Base-by-base conservation (phyloP, 2,888 invertebrate species). In the Leptopterna dolabrata region DNA sequence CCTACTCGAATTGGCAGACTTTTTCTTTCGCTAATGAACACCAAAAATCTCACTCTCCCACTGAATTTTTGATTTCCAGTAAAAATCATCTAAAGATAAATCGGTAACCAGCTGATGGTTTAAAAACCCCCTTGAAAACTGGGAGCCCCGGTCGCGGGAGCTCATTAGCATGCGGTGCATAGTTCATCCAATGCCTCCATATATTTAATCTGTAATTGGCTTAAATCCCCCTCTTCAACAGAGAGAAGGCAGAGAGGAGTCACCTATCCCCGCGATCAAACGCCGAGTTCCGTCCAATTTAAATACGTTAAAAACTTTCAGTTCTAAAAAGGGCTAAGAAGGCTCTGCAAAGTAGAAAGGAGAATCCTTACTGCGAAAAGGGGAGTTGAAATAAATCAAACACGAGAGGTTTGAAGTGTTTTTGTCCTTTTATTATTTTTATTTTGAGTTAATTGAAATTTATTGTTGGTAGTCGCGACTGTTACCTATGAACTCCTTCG, bases 191-290 rank as follows among this genome's bases (percentile, higher is more conserved):
- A 70, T 71, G 83, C 70, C 83, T 83, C 83, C 70, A 83, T 83
- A 83, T 83, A 83, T 83, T 83, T 83, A 71, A 83, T 83, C 83
- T 83, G 83, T 83, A 83, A 83, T 83, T 83, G 83, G 83, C 71
- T 19, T 81, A 51, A 43, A 43, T 29, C 63, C 55, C 47, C 55
- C 70, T 70, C 36, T n/a, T n/a, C n/a, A n/a, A n/a, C n/a, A n/a
- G n/a, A n/a, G n/a, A n/a, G n/a, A n/a, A n/a, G 41, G 70, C 83
- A 83, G 70, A 83, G 83, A 83, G 81, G 47, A 63, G 63, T 55
- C 29, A 82, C 55, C 81, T 82, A 55, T 82, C 71, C 83, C 70
- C 14, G 13, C 81, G 83, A 83, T 83, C 83, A 83, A 83, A 83
- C 29, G 30, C 13, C 6, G 16, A 82, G 36, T 63, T 36, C 27